phyloP scores from a whole-genome alignment of 2,797 vertebrate species.

The Eptatretus atami region DNA sequence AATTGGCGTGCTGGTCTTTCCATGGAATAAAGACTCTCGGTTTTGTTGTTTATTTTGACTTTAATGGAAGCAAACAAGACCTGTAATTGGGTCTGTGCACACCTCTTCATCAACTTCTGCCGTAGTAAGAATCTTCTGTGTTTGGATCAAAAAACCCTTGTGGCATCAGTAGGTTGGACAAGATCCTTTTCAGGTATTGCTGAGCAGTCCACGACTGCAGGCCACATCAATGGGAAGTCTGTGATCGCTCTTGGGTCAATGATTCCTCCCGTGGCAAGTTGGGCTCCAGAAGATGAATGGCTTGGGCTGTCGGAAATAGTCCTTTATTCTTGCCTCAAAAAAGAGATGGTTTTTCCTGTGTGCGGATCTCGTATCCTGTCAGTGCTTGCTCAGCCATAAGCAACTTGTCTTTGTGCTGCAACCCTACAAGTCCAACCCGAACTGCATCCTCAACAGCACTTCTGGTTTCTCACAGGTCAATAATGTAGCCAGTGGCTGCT shows the following conservation, averaged over 20 bases:
- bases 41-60: background rate
- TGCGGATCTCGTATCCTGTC: constrained; percentile 43
- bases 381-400: constrained; percentile 41
- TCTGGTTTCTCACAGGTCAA: constrained; percentile 36
- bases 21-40: constrained; percentile 14
- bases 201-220: constrained; percentile 29
- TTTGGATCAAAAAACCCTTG: constrained; percentile 34
- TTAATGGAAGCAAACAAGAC: constrained; percentile 28
- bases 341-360: constrained; percentile 25
- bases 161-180: constrained; percentile 20
- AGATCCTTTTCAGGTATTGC: constrained; percentile 19
- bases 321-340: constrained; percentile 57
- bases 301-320: constrained; percentile 35
- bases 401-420: constrained; percentile 41
- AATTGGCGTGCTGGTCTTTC: constrained; percentile 19
- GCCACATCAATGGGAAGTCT: constrained; percentile 36
- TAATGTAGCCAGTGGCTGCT: constrained; percentile 36
- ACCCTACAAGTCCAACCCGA: constrained; percentile 30
- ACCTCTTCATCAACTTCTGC: constrained; percentile 27
- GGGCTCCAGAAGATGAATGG: constrained; percentile 48
- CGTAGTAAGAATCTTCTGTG: constrained; percentile 23
- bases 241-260: constrained; percentile 37
- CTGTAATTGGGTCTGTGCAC: constrained; percentile 25
- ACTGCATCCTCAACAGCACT: constrained; percentile 35
- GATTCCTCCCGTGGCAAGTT: constrained; percentile 54